Percentiles rank a stretch among this genome's conserved stretches.
These are phyloP conservation scores for Rutpela maculata DNA, from an alignment of 2,888 invertebrate species.

Conservation along the genomic window DNA sequence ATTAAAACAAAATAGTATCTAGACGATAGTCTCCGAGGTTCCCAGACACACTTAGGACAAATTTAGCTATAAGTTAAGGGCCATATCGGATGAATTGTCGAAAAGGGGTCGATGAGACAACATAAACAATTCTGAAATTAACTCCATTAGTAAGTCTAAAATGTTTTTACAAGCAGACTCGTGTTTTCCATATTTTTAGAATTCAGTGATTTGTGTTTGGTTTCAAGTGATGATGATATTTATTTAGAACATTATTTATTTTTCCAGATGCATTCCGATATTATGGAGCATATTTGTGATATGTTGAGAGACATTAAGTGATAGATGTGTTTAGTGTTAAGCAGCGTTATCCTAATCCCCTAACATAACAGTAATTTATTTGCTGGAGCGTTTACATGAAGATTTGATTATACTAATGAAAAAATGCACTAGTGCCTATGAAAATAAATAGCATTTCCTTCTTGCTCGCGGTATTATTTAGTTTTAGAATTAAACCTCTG, in stretches of 20 bases:
- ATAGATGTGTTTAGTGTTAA: conserved; percentile 26
- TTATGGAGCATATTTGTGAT: conserved; percentile 28
- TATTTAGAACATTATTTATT: conserved; percentile 27
- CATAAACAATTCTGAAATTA: conserved; percentile 47
- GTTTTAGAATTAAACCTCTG: not conserved
- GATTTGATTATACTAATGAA: conserved; percentile 1
- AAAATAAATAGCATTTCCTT: not conserved
- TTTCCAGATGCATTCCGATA: conserved; percentile 22
- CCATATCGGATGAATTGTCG: conserved; percentile 36
- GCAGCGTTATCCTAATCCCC: not conserved
- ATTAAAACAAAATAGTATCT: conserved; percentile 30
- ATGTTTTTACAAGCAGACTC: conserved; percentile 41
- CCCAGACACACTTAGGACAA: conserved; percentile 18
- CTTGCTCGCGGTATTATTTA: not conserved
- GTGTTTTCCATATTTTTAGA: conserved; percentile 48
- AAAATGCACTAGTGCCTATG: not conserved
- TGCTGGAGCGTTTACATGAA: conserved; percentile 8
- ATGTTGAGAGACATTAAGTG: conserved; percentile 22
- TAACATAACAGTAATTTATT: conserved; percentile 18
- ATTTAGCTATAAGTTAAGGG: conserved; percentile 35
- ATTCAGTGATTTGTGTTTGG: conserved; percentile 31
- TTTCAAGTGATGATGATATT: conserved; percentile 26
- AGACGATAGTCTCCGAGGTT: conserved; percentile 29
- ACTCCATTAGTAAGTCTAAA: conserved; percentile 41
- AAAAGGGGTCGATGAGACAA: conserved; percentile 33